phyloP scores from a whole-genome alignment of 2,888 invertebrate genomes.

The Ophion slaviceki region DNA sequence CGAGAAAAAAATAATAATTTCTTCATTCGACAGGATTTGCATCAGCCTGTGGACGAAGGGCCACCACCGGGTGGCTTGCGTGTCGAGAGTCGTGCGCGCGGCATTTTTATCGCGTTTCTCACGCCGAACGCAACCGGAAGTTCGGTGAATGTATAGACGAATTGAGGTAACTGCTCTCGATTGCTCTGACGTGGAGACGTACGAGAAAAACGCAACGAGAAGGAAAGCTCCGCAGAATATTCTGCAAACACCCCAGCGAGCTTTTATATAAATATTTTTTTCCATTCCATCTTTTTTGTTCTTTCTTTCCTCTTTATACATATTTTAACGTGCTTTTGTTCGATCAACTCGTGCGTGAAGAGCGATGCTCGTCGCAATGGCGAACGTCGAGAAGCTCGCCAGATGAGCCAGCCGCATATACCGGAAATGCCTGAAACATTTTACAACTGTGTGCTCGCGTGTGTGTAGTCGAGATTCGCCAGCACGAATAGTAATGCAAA shows the following conservation, averaged over 20 bases:
- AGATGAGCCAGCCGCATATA: slow-evolving; percentile 21
- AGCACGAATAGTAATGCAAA: slow-evolving; percentile 59
- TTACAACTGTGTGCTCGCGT: slow-evolving; percentile 18
- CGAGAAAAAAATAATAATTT: too few relatives aligned
- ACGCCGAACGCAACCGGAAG: too few relatives aligned
- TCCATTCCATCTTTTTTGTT: slow-evolving; percentile 13
- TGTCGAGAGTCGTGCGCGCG: too few relatives aligned
- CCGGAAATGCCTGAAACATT: slow-evolving; percentile 40
- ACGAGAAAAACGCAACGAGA: slow-evolving; percentile 14
- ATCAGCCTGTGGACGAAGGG: too few relatives aligned
- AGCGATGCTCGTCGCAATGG: slow-evolving; percentile 44
- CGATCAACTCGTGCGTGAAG: slow-evolving; percentile 51
- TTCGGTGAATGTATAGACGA: too few relatives aligned
- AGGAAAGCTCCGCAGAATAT: too few relatives aligned
- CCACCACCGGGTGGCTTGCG: too few relatives aligned
- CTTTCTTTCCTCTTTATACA: not conserved
- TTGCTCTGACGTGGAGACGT: not conserved
- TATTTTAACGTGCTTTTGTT: slow-evolving; percentile 23
- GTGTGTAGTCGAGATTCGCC: slow-evolving; percentile 13
- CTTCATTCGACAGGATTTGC: too few relatives aligned
- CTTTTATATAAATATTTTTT: slow-evolving; percentile 10
- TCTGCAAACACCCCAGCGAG: not conserved
- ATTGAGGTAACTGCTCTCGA: too few relatives aligned
- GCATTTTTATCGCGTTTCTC: too few relatives aligned
- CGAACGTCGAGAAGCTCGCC: slow-evolving; percentile 45